phyloP scores from a whole-genome alignment of 2,113 vertebrate species.

The Thoracochromis brauschi region DNA sequence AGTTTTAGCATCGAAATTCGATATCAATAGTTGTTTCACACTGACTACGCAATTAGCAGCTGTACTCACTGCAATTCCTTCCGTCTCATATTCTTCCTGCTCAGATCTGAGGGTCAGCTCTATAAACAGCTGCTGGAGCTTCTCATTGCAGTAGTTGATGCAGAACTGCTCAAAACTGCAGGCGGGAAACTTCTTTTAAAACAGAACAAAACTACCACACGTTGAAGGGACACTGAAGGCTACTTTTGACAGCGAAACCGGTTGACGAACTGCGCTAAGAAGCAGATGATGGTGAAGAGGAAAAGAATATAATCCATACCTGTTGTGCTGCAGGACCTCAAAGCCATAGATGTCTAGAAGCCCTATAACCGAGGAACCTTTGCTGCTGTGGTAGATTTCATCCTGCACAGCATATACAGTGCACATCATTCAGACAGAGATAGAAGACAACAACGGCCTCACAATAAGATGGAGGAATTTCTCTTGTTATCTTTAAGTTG shows the following conservation, averaged over 20 bases:
- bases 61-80: constrained; percentile 83
- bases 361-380: constrained; percentile 83
- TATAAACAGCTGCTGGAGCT: constrained; percentile 95
- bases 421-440: background rate
- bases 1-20: background rate
- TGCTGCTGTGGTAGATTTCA: constrained; percentile 78
- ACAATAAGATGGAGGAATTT: background rate
- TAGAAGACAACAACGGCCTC: background rate
- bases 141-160: constrained; percentile 98
- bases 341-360: constrained; percentile 98
- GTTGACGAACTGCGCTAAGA: background rate
- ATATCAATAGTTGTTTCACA: background rate
- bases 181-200: background rate
- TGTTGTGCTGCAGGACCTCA: constrained; percentile 94
- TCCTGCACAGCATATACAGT: constrained; percentile 67
- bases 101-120: constrained; percentile 93
- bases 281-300: background rate
- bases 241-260: background rate
- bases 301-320: constrained; percentile 57
- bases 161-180: constrained; percentile 97
- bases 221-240: background rate
- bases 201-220: background rate
- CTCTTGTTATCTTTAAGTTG: background rate
- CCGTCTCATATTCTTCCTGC: constrained; percentile 93
- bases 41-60: background rate